Evolutionary conservation across 2,888 invertebrate species (phyloP).

Genomic region (Diarsia mendica): DNA sequence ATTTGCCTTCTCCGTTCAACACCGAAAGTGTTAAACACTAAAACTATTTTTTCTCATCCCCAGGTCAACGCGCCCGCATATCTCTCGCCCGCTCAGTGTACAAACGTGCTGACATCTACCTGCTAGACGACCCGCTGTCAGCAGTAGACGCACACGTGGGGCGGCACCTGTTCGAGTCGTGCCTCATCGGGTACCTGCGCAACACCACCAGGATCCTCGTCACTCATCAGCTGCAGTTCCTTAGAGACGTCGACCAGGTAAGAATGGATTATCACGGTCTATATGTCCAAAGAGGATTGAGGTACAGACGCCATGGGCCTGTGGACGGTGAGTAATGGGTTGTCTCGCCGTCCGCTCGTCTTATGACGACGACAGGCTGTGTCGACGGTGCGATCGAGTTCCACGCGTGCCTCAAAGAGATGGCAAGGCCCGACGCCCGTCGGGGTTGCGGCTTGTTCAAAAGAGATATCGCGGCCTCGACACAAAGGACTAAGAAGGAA

Average conservation of each 20-base stretch:
- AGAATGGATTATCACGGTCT: neutral
- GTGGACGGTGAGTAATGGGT: too few relatives aligned
- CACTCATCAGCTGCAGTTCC: conserved; percentile 94
- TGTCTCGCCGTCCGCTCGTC: too few relatives aligned
- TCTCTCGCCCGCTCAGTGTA: conserved; percentile 97
- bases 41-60: conserved; percentile 53
- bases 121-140: conserved; percentile 97
- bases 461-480: too few relatives aligned
- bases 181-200: conserved; percentile 92
- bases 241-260: conserved; percentile 90
- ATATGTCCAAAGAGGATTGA: neutral
- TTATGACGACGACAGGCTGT: too few relatives aligned
- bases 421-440: too few relatives aligned
- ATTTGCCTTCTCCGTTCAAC: too few relatives aligned
- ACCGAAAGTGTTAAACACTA: too few relatives aligned
- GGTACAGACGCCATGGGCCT: too few relatives aligned
- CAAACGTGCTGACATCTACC: conserved; percentile 95
- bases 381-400: too few relatives aligned
- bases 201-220: conserved; percentile 94
- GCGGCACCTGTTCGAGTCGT: conserved; percentile 96
- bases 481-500: too few relatives aligned
- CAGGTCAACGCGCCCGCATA: conserved; percentile 96
- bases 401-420: too few relatives aligned
- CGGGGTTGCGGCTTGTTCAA: too few relatives aligned
- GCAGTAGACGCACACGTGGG: conserved; percentile 98